Evolutionary conservation across 2,797 vertebrate genomes (phyloP).

Genomic region (Furcifer pardalis): DNA sequence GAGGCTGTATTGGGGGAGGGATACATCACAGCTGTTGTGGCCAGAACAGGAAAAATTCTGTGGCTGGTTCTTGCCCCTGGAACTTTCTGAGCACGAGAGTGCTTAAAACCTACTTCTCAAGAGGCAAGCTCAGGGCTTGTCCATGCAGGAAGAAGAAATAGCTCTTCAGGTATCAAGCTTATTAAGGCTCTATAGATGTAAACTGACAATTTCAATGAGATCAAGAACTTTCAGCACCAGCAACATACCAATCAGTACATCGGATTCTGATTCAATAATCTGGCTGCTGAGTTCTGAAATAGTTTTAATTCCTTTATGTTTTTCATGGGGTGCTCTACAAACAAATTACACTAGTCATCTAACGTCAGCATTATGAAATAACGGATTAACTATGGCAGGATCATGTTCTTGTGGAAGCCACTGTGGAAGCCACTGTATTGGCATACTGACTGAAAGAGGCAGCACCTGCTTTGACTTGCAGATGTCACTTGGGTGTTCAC

Average conservation of each 20-base stretch:
- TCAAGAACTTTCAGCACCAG: not conserved
- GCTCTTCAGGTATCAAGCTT: not conserved
- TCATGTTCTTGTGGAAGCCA: no score
- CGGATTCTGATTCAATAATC: not conserved
- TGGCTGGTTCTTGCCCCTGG: not conserved
- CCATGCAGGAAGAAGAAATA: not conserved
- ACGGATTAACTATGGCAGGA: not conserved
- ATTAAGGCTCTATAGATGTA: not conserved
- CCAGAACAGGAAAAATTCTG: not conserved
- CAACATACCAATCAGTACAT: not conserved
- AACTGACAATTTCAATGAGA: not conserved
- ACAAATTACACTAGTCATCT: not conserved
- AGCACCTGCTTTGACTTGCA: not conserved
- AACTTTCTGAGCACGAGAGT: not conserved
- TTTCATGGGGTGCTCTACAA: not conserved
- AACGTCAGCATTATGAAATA: not conserved
- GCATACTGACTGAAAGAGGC: not conserved
- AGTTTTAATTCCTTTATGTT: not conserved
- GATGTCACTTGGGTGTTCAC: not conserved
- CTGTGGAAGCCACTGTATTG: no score
- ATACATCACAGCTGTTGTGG: not conserved
- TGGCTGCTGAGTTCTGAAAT: not conserved
- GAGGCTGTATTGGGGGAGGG: not conserved
- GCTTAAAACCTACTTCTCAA: not conserved
- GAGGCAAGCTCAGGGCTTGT: not conserved